Percentiles rank a stretch among this genome's conserved stretches.
Conservation (phyloP, 2,113 vertebrate genomes). For the Seriola quinqueradiata region DNA sequence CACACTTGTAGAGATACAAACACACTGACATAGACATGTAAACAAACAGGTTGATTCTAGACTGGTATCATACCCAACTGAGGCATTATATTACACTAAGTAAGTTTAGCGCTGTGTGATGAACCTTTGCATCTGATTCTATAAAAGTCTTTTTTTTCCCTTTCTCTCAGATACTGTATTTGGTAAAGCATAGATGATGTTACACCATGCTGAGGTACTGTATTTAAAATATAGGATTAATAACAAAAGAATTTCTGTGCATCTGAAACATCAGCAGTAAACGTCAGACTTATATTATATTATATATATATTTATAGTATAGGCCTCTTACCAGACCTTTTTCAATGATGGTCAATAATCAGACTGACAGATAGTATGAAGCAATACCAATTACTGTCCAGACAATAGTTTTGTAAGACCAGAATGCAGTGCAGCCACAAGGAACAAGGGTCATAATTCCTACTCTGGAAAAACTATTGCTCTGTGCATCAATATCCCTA, state of each 20-base stretch:
- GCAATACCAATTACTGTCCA: neutral
- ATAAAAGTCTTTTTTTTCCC: neutral
- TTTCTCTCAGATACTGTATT: neutral
- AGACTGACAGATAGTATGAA: neutral
- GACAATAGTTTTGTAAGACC: neutral
- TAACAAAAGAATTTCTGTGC: neutral
- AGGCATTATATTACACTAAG: slow-evolving; percentile 3
- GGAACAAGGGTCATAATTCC: neutral
- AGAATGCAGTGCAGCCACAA: neutral
- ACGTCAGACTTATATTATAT: neutral
- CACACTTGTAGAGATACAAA: slow-evolving; percentile 8
- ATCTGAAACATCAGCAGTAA: neutral
- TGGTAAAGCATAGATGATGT: neutral
- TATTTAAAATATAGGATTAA: neutral
- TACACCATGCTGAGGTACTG: neutral
- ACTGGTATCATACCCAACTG: neutral
- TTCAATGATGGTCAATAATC: neutral
- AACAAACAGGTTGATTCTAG: neutral
- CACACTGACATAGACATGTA: neutral
- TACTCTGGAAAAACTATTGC: neutral
- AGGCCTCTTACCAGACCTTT: neutral
- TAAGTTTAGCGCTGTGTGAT: neutral
- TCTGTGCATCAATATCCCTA: neutral
- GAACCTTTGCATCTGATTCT: neutral
- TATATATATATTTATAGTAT: too few species aligned